A percentile compares a stretch with the other conserved stretches of the same genome.
Evolutionary conservation across 37 sponge, comb jelly and placozoan species (phyloP).

Genomic region (Sycon ciliatum): DNA sequence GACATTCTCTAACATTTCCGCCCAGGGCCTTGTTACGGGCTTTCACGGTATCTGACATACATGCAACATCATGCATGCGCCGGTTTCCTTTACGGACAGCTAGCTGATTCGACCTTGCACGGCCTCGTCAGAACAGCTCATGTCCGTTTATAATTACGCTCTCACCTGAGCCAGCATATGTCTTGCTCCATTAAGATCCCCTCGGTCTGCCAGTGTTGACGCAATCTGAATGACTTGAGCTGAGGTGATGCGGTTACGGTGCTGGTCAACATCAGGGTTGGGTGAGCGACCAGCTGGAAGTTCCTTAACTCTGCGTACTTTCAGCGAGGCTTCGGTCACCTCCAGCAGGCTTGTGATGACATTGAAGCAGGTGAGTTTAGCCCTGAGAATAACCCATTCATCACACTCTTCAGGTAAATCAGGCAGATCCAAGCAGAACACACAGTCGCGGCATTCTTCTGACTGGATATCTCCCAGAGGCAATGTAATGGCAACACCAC

Average conservation of each 20-base stretch:
- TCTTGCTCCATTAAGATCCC: conserved; percentile 15
- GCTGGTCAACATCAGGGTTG: conserved; percentile 19
- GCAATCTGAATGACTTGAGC: conserved; percentile 5
- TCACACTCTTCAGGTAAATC: not conserved
- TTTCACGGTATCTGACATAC: no score
- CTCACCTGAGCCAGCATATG: not conserved
- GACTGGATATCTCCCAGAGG: conserved; percentile 23
- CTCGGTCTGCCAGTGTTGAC: conserved; percentile 14
- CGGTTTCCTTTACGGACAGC: no score
- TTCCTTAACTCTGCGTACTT: not conserved
- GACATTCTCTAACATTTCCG: no score
- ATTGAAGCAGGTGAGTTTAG: conserved; percentile 16
- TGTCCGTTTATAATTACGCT: no score
- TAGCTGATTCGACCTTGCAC: no score
- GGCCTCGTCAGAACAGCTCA: no score
- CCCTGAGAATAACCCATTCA: not conserved
- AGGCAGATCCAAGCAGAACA: conserved; percentile 21
- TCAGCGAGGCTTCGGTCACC: not conserved
- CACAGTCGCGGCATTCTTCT: conserved; percentile 19
- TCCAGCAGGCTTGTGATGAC: conserved; percentile 22
- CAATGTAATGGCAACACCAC: not conserved
- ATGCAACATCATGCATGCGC: no score
- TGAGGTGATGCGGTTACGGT: conserved; percentile 14
- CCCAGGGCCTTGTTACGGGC: no score
- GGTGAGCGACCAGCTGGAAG: not conserved